phyloP scores from a whole-genome alignment of 1,140 invertebrate genomes.

The Phortica variegata region DNA sequence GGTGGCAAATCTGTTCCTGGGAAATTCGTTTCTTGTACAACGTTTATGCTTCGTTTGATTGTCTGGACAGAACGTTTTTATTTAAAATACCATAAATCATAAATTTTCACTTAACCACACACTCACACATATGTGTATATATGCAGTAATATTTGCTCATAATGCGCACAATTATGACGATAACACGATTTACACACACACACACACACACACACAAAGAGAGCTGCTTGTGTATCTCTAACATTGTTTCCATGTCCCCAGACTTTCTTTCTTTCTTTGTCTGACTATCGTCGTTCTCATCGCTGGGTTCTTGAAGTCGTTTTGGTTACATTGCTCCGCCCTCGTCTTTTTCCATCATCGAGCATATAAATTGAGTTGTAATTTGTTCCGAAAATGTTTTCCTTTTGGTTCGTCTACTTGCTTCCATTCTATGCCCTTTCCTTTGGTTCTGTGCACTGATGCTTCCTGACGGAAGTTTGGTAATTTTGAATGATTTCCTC shows the following conservation, averaged over 20 bases:
- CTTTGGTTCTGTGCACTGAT: neutral
- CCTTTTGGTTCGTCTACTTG: too few relatives aligned
- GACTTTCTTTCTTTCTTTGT: conserved; percentile 17
- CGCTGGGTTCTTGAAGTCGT: too few relatives aligned
- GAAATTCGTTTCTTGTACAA: conserved; percentile 1
- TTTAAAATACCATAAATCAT: conserved; percentile 41
- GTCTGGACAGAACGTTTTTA: conserved; percentile 19
- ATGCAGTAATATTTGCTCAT: conserved; percentile 5
- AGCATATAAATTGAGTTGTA: conserved; percentile 47
- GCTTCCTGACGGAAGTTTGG: conserved; percentile 4
- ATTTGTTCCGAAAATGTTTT: conserved; percentile 23
- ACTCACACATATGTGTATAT: neutral
- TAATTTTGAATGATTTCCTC: conserved; percentile 1
- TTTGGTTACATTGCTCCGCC: conserved; percentile 22
- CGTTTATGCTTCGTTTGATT: conserved; percentile 10
- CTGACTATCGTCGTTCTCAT: conserved; percentile 11
- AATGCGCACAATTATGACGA: conserved; percentile 42
- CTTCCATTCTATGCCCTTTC: neutral
- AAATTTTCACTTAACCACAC: conserved; percentile 17
- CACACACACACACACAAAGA: too few relatives aligned
- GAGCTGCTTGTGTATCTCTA: neutral
- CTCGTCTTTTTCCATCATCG: conserved; percentile 8
- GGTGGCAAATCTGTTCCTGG: conserved; percentile 21
- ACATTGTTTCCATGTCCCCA: conserved; percentile 29
- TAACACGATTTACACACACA: conserved; percentile 26